These are phyloP conservation scores for Conomelus anceps DNA, from an alignment of 2,888 invertebrate genomes.

Conservation along the genomic window DNA sequence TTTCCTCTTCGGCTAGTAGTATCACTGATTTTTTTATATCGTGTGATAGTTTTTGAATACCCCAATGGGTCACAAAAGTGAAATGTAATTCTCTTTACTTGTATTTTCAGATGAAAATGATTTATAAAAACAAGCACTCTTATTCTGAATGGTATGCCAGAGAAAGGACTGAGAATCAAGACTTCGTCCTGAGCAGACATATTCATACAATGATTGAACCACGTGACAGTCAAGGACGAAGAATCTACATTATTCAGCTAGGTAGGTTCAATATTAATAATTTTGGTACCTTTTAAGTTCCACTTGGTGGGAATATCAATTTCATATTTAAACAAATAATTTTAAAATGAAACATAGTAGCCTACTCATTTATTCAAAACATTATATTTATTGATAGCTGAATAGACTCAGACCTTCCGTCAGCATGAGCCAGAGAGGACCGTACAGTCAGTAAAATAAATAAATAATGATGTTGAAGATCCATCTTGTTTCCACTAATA, in stretches of 20 bases:
- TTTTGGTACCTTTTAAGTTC: neutral
- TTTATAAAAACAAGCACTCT: constrained; percentile 44
- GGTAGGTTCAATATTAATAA: constrained; percentile 37
- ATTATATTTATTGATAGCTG: too few relatives aligned
- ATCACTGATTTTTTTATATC: too few relatives aligned
- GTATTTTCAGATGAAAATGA: constrained; percentile 41
- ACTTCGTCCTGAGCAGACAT: constrained; percentile 38
- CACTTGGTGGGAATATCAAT: neutral
- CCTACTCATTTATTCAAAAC: too few relatives aligned
- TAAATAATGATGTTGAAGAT: too few relatives aligned
- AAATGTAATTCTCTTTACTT: neutral
- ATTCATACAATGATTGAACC: constrained; percentile 38
- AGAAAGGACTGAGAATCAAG: constrained; percentile 33
- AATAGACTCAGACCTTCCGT: too few relatives aligned
- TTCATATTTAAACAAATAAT: too few relatives aligned
- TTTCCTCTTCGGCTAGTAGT: too few relatives aligned
- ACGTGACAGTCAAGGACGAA: constrained; percentile 41
- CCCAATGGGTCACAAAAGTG: constrained; percentile 17
- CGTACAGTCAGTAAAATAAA: too few relatives aligned
- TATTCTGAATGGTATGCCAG: constrained; percentile 41
- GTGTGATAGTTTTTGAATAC: too few relatives aligned
- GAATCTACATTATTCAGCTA: constrained; percentile 42
- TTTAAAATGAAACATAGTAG: too few relatives aligned
- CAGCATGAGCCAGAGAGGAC: too few relatives aligned
- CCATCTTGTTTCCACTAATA: too few relatives aligned